Evolutionary conservation across 1,140 invertebrate species (phyloP), one percentile per base, ranked within the genome.

Genomic region (Dryas iulia): DNA sequence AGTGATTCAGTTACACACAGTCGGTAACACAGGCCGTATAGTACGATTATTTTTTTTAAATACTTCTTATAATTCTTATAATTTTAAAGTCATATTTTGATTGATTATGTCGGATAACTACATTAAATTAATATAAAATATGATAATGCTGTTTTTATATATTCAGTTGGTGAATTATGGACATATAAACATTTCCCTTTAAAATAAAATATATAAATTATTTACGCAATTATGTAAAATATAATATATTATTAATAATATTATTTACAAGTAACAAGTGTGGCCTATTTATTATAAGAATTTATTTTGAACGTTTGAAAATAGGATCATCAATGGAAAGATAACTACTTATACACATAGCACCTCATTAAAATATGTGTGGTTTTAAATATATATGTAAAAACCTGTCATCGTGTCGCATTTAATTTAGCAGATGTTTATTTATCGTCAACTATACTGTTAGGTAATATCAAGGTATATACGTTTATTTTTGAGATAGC

Each of bases 401-500:
- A 12, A 35, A 35, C 18, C 11, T 23, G 28, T 59, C 30, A 35
- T 24, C 21, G 4, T 35, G 21, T 23, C 26, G 2, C 58, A 59
- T 23, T 30, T 59, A 59, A 59, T 35, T n/a, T 59, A 6, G 31
- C 54, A 57, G n/a, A 25, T 3, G 8, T 24, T 12, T n/a, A 18
- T 23, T 33, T 6, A 35, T 35, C 12, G 14, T 57, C 54, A 26
- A 14, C 53, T 31, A 39, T 59, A 59, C 23, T 23, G 57, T 59
- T 39, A 14, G 24, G 31, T 60, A 60, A 60, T 39, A 14, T 24
- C 33, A 35, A 14, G 1, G 35, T 39, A 59, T 21, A 24, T 28
- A 21, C 8, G 39, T 62, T 62, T 24, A 25, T 39, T 60, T 60
- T 47, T 60, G 59, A 60, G 12, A 60, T 39, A 47, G 39, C 39